Evolutionary conservation across 30 jellyfish, hydroid and myxozoan genomes (phyloP), one percentile per base, ranked within the genome.

Genomic region (Cassiopea andromeda): DNA sequence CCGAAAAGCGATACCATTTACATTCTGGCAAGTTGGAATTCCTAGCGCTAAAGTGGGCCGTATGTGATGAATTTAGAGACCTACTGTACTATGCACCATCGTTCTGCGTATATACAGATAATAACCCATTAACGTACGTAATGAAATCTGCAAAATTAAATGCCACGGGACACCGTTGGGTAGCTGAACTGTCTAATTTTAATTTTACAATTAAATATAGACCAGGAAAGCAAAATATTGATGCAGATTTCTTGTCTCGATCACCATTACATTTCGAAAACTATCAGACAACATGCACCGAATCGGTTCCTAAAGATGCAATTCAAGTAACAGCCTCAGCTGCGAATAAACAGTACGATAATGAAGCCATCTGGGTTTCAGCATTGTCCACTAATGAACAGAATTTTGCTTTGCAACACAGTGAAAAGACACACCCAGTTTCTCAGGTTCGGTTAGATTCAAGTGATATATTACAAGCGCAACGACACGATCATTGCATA

Each of bases 141-240:
- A 0, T 61, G 77, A 19, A 14, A 12, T 69, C 94, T 2, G 94
- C 94, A 13, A 86, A 86, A 47, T 70, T 86, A 50, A 86, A 75
- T 86, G 94, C 94, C 2, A 75, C 94, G 7, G 89, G 94, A 57
- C 82, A 75, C 44, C 83, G 94, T 45, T 75, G 94, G 94, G 94
- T 86, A 2, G 27, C 82, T 2, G 89, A 76, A 7, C 61, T 86
- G 3, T 81, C 94, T 17, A 46, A 86, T 57, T 86, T 74, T 50
- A 54, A 61, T 46, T 85, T 86, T 60, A 47, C 89, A 5, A 69
- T 86, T 44, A 86, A 86, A 46, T 86, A 86, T 75, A 6, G 94
- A 10, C 94, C 94, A 46, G 92, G 73, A 7, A 84, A 48, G 19
- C 75, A 50, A 18, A 84, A 84, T 84, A 59, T 17, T 6, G 92